Evolutionary conservation across 1,140 invertebrate species (phyloP), one percentile per base, ranked within the genome.

Genomic region (honey bee (Apis mellifera)): DNA sequence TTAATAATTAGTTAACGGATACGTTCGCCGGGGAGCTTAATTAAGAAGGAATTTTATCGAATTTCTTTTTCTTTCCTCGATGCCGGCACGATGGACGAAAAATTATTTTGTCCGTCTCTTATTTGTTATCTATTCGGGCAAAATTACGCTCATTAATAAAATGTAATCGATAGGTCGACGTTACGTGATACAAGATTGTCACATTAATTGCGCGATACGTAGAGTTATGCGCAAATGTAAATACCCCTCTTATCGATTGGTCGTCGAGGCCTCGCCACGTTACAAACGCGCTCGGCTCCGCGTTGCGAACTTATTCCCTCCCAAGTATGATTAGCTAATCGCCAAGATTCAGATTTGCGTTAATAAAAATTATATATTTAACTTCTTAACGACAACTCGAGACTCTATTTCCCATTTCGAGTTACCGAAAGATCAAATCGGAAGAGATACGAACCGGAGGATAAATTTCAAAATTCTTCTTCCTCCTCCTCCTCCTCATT

Each of bases 141-240:
- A 52, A 59, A 50, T 54, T 17, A 17, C 19, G 8, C 19, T 80
- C 69, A 21, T 64, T 55, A 48, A 80, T 66, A 74, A 80, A 26
- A 23, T 48, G 21, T 50, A 80, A 80, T 80, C 71, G 70, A 65
- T 32, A 52, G n/a, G 78, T 65, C 11, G 15, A 26, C 52, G 78
- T 65, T 65, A 74, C 70, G n/a, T 32, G 32, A 64, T 26, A 26
- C 26, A 55, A 65, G 78, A 80, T 80, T 26, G 78, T 74, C 32
- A 50, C 59, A 48, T 80, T 80, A 80, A 80, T 80, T 74, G 60
- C 60, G 17, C n/a, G 78, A 80, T 74, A 80, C 78, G 50, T 55
- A 17, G 52, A 55, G 13, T 65, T 80, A 74, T 55, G 78, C 50
- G n/a, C 32, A 23, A 64, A 73, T 80, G 50, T 80, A 80, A 74